Percentiles rank a stretch among this genome's conserved stretches.
Evolutionary conservation across 2,797 vertebrate species (phyloP).

Genomic region (Oreortyx pictus): DNA sequence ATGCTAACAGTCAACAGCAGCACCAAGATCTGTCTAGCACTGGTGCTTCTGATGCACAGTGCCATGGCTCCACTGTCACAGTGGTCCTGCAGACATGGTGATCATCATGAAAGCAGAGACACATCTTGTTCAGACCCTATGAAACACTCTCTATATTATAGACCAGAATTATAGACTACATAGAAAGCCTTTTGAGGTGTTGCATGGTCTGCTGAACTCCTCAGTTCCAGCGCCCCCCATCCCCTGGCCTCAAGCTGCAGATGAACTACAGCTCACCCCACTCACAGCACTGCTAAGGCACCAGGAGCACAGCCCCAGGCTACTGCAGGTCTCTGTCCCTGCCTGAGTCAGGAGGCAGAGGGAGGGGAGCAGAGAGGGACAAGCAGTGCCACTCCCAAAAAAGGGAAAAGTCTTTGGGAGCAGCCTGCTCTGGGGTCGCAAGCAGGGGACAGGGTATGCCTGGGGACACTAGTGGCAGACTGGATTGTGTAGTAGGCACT

Average conservation of each 20-base stretch:
- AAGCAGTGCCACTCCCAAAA: too few relatives aligned
- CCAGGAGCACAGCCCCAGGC: not conserved
- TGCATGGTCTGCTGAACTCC: not conserved
- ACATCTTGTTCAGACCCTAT: not conserved
- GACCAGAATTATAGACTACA: not conserved
- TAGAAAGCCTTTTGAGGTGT: not conserved
- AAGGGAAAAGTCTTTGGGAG: not conserved
- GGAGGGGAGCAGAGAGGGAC: not conserved
- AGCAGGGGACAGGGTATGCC: not conserved
- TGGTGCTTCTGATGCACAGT: not conserved
- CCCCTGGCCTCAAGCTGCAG: accelerated
- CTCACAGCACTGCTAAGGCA: not conserved
- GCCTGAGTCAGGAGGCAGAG: not conserved
- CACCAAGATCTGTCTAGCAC: not conserved
- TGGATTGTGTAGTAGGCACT: not conserved
- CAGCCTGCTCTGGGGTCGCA: not conserved
- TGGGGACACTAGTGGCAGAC: not conserved
- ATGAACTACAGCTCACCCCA: not conserved
- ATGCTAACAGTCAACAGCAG: not conserved
- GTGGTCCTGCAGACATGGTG: not conserved
- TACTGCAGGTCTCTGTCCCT: not conserved
- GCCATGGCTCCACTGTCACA: not conserved
- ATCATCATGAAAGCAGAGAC: not conserved
- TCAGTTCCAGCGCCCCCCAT: not conserved
- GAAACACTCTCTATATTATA: not conserved